Percentiles rank a stretch among this genome's conserved stretches.
Conservation (phyloP, 2,888 invertebrate genomes). For the Patella caerulea region DNA sequence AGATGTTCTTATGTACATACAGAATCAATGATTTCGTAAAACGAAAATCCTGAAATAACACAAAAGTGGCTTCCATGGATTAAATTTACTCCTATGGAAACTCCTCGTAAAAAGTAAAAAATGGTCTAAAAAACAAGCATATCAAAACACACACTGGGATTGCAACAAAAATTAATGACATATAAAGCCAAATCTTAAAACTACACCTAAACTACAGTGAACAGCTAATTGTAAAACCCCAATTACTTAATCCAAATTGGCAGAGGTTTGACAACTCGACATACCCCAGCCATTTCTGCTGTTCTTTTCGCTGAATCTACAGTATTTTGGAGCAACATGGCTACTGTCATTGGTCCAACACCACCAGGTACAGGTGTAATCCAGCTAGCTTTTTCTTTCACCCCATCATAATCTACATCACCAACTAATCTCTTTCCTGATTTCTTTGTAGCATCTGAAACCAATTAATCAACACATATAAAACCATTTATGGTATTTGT, state of each 20-base stretch:
- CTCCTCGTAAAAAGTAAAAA: no score
- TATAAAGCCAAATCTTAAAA: no score
- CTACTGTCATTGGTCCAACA: slow-evolving; percentile 99
- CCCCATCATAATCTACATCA: slow-evolving; percentile 88
- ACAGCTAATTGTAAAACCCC: no score
- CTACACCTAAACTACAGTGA: no score
- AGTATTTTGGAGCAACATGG: slow-evolving; percentile 90
- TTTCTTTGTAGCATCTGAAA: slow-evolving; percentile 70
- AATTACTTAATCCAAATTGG: no score
- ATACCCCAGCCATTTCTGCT: slow-evolving; percentile 41
- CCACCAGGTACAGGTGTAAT: slow-evolving; percentile 94
- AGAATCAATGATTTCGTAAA: background rate
- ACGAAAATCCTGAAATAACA: no score
- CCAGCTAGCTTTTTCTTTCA: slow-evolving; percentile 83
- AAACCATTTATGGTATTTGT: background rate
- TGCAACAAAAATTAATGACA: no score
- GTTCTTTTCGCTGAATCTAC: slow-evolving; percentile 80
- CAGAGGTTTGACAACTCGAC: background rate
- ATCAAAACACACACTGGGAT: no score
- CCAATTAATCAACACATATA: background rate
- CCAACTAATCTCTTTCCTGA: slow-evolving; percentile 90
- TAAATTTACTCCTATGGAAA: no score
- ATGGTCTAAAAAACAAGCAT: no score
- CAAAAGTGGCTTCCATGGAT: no score
- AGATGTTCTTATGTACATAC: background rate